Percentiles rank a stretch among this genome's conserved stretches.
Conservation (phyloP, 2,113 vertebrate species). For the sheep (Ovis aries) region ARS-UI_Ramb_v3.0 NC_056059.1:14437501-14438000, state of each 20-base stretch:
- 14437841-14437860: neutral
- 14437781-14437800: conserved; percentile 41
- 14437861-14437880: neutral
- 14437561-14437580: neutral
- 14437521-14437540: conserved; percentile 31
- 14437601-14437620: neutral
- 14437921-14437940: neutral
- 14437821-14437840: conserved; percentile 17
- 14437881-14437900: neutral
- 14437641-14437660: conserved; percentile 25
- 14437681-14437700: conserved; percentile 60
- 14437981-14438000: neutral
- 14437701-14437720: conserved; percentile 65
- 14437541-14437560: conserved; percentile 38
- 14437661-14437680: conserved; percentile 35
- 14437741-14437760: conserved; percentile 50
- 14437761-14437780: conserved; percentile 47
- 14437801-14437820: conserved; percentile 27
- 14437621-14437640: conserved; percentile 30
- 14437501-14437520: conserved; percentile 24
- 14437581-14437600: neutral
- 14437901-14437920: neutral
- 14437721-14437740: conserved; percentile 25
- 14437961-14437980: neutral
- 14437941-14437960: neutral